A percentile compares a stretch with the other conserved stretches of the same genome.
phyloP scores from a whole-genome alignment of 2,888 invertebrate genomes.

The Eulithis testata region DNA sequence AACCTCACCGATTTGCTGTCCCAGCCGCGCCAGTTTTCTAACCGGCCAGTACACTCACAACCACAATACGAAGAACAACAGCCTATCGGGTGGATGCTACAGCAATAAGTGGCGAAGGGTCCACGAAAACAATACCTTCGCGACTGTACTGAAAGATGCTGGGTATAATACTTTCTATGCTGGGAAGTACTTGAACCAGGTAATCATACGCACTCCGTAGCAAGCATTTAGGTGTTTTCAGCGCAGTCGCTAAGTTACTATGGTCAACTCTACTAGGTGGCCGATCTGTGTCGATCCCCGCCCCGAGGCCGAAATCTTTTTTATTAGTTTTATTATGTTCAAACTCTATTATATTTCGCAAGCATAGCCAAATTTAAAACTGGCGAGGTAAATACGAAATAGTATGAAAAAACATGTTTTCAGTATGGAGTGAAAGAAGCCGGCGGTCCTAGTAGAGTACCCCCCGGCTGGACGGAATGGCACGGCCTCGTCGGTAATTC shows the following conservation, averaged over 20 bases:
- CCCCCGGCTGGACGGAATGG: slow-evolving; percentile 95
- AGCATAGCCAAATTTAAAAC: too few relatives aligned
- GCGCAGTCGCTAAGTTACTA: too few relatives aligned
- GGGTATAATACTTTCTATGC: slow-evolving; percentile 95
- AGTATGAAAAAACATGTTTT: slow-evolving; percentile 38
- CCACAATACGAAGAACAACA: slow-evolving; percentile 91
- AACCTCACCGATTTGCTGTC: slow-evolving; percentile 94
- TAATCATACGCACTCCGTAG: slow-evolving; percentile 50
- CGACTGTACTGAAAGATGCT: slow-evolving; percentile 85
- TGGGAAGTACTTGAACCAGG: slow-evolving; percentile 97
- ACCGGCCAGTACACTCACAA: slow-evolving; percentile 95
- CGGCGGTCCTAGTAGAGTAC: slow-evolving; percentile 88
- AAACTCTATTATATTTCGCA: too few relatives aligned
- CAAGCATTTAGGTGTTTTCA: too few relatives aligned
- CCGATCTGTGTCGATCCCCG: too few relatives aligned
- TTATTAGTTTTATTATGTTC: too few relatives aligned
- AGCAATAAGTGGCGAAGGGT: slow-evolving; percentile 85
- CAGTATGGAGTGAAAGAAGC: slow-evolving; percentile 86
- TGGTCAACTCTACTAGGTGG: too few relatives aligned
- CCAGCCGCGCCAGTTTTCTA: slow-evolving; percentile 93
- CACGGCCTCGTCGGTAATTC: slow-evolving; percentile 95
- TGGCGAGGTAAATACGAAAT: too few relatives aligned
- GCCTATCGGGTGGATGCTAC: slow-evolving; percentile 90
- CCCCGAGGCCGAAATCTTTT: too few relatives aligned
- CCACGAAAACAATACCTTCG: slow-evolving; percentile 88